phyloP scores from a whole-genome alignment of 2,797 vertebrate genomes.

The Enteromius afrohamiltoni region DNA sequence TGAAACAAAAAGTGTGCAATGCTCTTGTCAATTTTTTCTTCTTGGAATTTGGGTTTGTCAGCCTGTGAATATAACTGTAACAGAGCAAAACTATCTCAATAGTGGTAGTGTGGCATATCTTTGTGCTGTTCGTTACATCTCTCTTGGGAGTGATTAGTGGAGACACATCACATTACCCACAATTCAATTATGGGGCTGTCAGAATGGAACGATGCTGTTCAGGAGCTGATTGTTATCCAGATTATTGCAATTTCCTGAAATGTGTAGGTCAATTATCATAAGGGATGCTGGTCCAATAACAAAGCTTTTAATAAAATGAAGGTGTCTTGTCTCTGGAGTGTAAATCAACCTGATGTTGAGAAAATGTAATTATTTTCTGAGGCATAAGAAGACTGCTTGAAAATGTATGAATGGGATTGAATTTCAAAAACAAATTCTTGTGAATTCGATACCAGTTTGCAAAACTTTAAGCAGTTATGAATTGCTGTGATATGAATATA shows the following conservation, averaged over 20 bases:
- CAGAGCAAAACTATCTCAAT: background rate
- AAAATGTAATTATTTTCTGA: background rate
- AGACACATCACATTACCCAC: constrained; percentile 36
- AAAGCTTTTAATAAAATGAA: constrained; percentile 13
- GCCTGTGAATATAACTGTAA: background rate
- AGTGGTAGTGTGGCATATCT: background rate
- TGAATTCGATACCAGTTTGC: background rate
- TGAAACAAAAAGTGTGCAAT: background rate
- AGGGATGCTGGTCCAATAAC: background rate
- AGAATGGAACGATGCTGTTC: constrained; percentile 2
- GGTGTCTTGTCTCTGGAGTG: background rate
- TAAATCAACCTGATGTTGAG: background rate
- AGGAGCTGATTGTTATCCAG: background rate
- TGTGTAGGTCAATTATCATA: background rate
- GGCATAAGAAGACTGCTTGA: background rate
- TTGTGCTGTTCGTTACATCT: background rate
- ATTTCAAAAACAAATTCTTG: background rate
- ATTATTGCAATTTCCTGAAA: constrained; percentile 16
- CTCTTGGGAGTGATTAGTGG: constrained; percentile 27
- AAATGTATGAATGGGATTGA: background rate
- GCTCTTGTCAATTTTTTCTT: background rate
- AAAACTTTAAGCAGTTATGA: background rate
- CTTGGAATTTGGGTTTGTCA: background rate
- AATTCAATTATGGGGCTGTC: constrained; percentile 47
- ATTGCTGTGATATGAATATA: background rate